Percentiles rank a stretch among this genome's conserved stretches.
These are phyloP conservation scores for Emydocephalus ijimae DNA, from an alignment of 2,113 vertebrate genomes.

Conservation along the genomic window DNA sequence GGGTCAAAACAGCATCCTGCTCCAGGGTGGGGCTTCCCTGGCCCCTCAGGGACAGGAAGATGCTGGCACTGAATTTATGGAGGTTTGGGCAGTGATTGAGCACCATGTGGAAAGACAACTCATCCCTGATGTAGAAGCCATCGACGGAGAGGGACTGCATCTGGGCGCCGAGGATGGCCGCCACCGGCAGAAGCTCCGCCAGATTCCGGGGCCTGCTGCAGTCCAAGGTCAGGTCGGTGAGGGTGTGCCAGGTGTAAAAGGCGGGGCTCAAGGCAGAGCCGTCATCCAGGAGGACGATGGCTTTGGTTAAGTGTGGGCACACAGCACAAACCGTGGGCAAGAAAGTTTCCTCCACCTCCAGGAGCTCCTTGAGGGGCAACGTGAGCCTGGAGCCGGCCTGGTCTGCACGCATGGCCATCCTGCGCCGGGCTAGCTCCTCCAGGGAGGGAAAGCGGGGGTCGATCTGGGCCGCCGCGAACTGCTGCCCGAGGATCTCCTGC, in stretches of 20 bases:
- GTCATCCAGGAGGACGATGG: background rate
- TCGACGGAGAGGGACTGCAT: conserved; percentile 54
- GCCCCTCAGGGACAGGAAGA: background rate
- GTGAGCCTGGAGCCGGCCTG: rapidly evolving
- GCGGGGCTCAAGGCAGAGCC: rapidly evolving
- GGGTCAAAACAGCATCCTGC: conserved; percentile 21
- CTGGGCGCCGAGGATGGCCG: background rate
- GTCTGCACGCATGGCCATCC: rapidly evolving
- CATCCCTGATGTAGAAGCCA: conserved; percentile 27
- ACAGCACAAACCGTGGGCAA: rapidly evolving
- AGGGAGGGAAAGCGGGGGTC: conserved; percentile 39
- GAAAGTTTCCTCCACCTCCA: conserved; percentile 32
- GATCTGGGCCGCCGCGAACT: rapidly evolving
- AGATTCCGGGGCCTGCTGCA: background rate
- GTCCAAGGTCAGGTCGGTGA: conserved; percentile 39
- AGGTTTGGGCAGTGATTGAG: conserved; percentile 43
- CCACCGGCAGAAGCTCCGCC: conserved; percentile 24
- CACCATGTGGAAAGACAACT: background rate
- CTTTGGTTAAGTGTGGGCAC: conserved; percentile 35
- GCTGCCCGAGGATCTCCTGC: rapidly evolving
- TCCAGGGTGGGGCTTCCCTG: rapidly evolving
- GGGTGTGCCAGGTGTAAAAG: conserved; percentile 31
- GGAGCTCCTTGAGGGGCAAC: conserved; percentile 44
- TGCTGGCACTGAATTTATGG: conserved; percentile 4
- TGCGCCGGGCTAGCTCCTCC: background rate